Conservation (phyloP, 2,113 vertebrate genomes). For the Helogale parvula region DNA sequence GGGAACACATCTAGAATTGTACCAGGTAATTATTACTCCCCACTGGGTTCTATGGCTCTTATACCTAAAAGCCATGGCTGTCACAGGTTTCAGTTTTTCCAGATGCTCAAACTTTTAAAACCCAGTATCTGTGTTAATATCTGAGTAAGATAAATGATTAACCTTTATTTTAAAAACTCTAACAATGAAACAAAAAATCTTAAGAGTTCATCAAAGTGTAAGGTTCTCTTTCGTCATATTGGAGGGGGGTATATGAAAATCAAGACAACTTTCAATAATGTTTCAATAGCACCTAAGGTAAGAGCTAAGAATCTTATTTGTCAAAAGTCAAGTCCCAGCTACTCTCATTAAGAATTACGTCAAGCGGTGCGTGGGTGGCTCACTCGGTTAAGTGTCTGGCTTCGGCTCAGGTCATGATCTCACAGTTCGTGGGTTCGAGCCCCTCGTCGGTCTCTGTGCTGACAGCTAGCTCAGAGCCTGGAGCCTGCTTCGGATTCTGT, state of each 20-base stretch:
- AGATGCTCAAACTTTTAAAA: background rate
- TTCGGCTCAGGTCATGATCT: too few relatives aligned
- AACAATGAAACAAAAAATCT: constrained; percentile 20
- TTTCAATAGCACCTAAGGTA: background rate
- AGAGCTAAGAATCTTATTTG: background rate
- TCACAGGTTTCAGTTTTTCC: background rate
- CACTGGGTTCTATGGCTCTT: background rate
- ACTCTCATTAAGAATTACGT: background rate
- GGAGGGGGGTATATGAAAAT: background rate
- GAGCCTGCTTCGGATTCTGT: too few relatives aligned
- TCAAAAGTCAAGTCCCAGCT: background rate
- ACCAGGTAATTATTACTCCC: background rate
- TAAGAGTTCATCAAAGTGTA: background rate
- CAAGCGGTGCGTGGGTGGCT: too few relatives aligned
- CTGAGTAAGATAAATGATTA: background rate
- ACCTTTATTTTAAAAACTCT: background rate
- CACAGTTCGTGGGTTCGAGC: too few relatives aligned
- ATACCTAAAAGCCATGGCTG: background rate
- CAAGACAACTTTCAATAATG: constrained; percentile 17
- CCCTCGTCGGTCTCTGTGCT: too few relatives aligned
- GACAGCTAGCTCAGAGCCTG: too few relatives aligned
- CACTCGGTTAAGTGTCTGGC: too few relatives aligned
- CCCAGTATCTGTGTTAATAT: background rate
- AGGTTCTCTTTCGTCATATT: background rate
- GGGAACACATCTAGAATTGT: background rate